A percentile compares a stretch with the other conserved stretches of the same genome.
phyloP scores from a whole-genome alignment of 2,113 vertebrate genomes.

The Apaloderma vittatum region DNA sequence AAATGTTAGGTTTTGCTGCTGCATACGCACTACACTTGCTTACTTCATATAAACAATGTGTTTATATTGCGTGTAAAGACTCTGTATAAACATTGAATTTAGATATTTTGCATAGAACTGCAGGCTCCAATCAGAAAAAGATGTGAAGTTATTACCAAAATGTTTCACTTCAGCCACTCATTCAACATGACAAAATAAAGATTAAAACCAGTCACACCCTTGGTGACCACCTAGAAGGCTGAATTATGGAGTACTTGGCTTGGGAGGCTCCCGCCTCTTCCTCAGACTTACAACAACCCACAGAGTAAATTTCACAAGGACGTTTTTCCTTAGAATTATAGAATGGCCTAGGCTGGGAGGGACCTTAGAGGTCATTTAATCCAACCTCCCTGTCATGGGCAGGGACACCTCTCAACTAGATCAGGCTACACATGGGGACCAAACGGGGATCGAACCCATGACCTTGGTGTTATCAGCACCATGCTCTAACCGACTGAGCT shows the following conservation, averaged over 20 bases:
- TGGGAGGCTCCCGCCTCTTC: background rate
- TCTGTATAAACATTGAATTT: background rate
- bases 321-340: background rate
- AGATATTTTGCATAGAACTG: background rate
- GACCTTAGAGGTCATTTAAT: too few relatives aligned
- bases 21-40: background rate
- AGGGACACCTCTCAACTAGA: too few relatives aligned
- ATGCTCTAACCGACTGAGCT: too few relatives aligned
- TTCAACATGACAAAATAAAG: background rate
- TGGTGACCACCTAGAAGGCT: background rate
- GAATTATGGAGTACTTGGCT: background rate
- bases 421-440: too few relatives aligned
- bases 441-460: too few relatives aligned
- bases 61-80: background rate
- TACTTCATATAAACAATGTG: background rate
- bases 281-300: background rate
- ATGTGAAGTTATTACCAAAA: background rate
- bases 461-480: too few relatives aligned
- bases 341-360: too few relatives aligned
- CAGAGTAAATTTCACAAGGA: background rate
- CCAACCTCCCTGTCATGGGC: too few relatives aligned
- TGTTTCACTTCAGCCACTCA: background rate
- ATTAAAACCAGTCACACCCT: rapidly evolving
- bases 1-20: background rate
- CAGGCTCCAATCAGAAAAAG: background rate